Evolutionary conservation across 2,113 vertebrate species (phyloP).

Genomic region (Puma concolor): DNA sequence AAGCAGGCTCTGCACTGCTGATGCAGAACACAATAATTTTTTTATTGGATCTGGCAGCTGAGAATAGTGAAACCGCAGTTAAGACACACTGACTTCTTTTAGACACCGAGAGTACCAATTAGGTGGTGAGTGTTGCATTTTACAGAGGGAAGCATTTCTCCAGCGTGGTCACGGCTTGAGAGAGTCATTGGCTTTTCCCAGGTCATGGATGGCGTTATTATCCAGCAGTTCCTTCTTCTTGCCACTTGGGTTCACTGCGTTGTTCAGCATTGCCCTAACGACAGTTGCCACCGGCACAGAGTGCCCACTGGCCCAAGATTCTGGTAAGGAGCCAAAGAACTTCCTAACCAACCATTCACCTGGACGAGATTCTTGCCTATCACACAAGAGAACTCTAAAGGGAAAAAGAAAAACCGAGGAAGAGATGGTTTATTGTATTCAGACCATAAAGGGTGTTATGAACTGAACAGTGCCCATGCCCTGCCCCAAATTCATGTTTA

Average conservation of each 20-base stretch:
- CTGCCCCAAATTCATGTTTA: neutral
- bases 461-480: neutral
- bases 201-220: constrained; percentile 85
- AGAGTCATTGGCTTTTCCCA: constrained; percentile 78
- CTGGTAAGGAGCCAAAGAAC: constrained; percentile 76
- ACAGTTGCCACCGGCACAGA: constrained; percentile 84
- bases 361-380: constrained; percentile 85
- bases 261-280: constrained; percentile 85
- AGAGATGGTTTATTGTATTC: neutral
- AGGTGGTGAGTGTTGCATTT: neutral
- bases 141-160: neutral
- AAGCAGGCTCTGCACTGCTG: neutral
- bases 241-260: constrained; percentile 82
- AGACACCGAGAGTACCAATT: neutral
- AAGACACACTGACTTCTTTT: neutral
- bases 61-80: neutral
- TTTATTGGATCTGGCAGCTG: neutral
- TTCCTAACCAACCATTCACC: constrained; percentile 87
- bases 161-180: neutral
- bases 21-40: neutral
- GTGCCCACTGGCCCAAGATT: constrained; percentile 78
- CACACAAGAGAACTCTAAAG: constrained; percentile 87
- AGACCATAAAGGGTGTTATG: neutral
- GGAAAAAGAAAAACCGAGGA: neutral
- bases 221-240: constrained; percentile 86